Evolutionary conservation across 2,888 invertebrate genomes (phyloP), one percentile per base, ranked within the genome.

Genomic region (Calephelis perditalis): DNA sequence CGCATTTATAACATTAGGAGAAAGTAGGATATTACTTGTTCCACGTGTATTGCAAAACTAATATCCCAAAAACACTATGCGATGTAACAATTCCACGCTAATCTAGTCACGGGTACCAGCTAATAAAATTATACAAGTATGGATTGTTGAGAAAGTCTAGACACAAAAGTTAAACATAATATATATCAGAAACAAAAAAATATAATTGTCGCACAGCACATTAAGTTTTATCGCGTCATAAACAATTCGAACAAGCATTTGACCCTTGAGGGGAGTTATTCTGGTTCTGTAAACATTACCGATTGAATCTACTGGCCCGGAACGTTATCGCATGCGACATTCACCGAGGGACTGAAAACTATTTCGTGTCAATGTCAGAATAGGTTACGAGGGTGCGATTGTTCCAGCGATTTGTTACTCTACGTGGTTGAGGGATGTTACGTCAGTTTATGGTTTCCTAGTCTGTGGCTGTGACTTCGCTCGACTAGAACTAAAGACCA

Each of bases 211-310:
- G 3, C 26, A 47, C 47, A 47, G 9, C 47, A 15, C 47, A 15
- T 47, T 47, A 47, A 47, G 47, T 47, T 47, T 47, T 47, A 47
- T 47, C 47, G 47, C 47, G 9, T 2, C 47, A 47, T 47, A 47
- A 47, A 47, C 47, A 47, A 47, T 47, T 47, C 47, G 15, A 9
- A 11, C 15, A 56, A 56, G 15, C 15, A 43, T 56, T 56, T 40
- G 56, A 56, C 56, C 56, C 56, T 56, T 56, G 44, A 56, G 43
- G 56, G 40, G 56, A 57, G 56, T 56, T 44, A 56, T 56, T 56
- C 56, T 43, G 10, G 43, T 43, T 44, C 15, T 56, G 43, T 44
- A 15, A 40, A 56, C 43, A 26, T 44, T 56, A 44, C 43, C 26
- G 56, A 56, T 56, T 56, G 44, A 56, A 56, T 56, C 26, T 49